phyloP scores from a whole-genome alignment of 2,113 vertebrate genomes.

The Bujurquina vittata region DNA sequence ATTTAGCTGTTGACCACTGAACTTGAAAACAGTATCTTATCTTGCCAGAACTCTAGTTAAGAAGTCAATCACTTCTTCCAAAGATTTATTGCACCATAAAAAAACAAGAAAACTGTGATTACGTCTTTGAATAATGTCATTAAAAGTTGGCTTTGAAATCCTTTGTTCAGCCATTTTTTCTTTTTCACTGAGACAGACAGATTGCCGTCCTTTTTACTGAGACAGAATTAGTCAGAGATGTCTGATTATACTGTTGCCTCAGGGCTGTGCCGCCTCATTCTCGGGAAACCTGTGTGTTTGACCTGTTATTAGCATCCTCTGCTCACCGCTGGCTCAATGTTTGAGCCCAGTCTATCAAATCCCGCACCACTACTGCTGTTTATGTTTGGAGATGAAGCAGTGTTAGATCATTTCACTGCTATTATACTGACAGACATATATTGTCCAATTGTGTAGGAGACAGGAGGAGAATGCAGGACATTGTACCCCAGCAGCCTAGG shows the following conservation, averaged over 20 bases:
- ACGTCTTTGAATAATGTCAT: not conserved
- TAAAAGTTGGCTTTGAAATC: slow-evolving; percentile 9
- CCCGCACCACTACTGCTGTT: not conserved
- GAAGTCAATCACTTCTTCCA: not conserved
- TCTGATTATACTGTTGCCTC: slow-evolving; percentile 10
- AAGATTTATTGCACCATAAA: not conserved
- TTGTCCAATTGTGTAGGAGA: not conserved
- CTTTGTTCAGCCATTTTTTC: not conserved
- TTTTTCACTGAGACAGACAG: not conserved
- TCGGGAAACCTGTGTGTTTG: not conserved
- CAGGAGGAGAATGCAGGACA: not conserved
- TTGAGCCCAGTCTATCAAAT: not conserved
- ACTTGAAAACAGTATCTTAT: not conserved
- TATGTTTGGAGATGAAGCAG: not conserved
- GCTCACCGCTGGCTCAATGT: not conserved
- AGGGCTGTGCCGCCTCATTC: slow-evolving; percentile 12
- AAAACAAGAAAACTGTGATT: not conserved
- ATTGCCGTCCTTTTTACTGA: not conserved
- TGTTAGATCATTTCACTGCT: not conserved
- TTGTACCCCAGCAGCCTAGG: not conserved
- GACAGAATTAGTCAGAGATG: not conserved
- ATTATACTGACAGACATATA: not conserved
- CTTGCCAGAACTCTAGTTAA: not conserved
- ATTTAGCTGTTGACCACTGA: not conserved
- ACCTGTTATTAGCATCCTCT: not conserved